These are phyloP conservation scores for Burhinus bistriatus DNA, from an alignment of 2,113 vertebrate species.

Conservation along the genomic window DNA sequence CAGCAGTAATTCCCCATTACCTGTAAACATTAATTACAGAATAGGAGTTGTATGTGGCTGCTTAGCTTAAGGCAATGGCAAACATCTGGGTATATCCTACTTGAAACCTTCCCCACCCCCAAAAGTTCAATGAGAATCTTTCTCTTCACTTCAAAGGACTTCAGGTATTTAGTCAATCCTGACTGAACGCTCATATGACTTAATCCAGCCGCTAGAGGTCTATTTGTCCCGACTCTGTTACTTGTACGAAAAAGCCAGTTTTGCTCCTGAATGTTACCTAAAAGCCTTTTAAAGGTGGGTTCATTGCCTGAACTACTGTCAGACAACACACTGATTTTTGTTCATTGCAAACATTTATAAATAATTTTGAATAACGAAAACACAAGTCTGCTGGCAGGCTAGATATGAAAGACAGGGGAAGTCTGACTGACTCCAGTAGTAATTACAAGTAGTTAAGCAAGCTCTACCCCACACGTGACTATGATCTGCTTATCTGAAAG, in stretches of 20 bases:
- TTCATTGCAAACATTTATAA: not conserved
- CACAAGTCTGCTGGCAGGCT: not conserved
- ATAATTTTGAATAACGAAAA: not conserved
- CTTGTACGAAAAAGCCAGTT: not conserved
- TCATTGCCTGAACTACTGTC: no score
- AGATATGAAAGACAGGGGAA: not conserved
- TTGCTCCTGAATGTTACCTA: not conserved
- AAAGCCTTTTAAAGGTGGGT: not conserved
- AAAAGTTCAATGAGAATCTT: not conserved
- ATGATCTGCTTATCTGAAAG: not conserved
- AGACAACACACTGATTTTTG: not conserved
- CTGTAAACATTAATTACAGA: not conserved
- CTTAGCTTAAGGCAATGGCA: not conserved
- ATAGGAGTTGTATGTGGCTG: not conserved
- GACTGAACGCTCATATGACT: not conserved
- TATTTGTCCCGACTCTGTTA: not conserved
- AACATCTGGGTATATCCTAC: not conserved
- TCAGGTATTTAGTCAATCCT: not conserved
- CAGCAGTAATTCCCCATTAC: not conserved
- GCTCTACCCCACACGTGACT: not conserved
- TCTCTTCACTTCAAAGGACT: not conserved
- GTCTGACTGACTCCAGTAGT: not conserved
- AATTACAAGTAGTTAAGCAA: not conserved
- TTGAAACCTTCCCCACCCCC: not conserved
- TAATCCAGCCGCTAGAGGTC: not conserved